Evolutionary conservation across 35 echinoderm and acorn worm species (phyloP).

Genomic region (Holothuria glaberrima): DNA sequence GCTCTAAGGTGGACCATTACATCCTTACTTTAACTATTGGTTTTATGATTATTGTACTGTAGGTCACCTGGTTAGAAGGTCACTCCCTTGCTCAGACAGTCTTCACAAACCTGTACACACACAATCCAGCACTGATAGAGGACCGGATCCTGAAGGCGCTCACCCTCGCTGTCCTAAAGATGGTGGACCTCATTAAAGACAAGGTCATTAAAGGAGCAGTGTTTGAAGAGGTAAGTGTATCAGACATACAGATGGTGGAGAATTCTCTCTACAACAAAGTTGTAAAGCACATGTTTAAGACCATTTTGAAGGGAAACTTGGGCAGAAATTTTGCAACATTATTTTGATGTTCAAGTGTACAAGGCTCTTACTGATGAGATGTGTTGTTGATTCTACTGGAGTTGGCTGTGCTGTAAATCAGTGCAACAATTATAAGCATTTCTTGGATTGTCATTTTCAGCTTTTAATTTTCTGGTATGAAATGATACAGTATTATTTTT

Average conservation of each 20-base stretch:
- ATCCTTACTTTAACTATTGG: background rate
- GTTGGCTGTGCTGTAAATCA: no score
- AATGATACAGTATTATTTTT: no score
- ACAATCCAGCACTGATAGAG: constrained; percentile 89
- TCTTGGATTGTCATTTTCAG: no score
- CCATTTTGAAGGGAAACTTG: background rate
- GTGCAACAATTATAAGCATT: no score
- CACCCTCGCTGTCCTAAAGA: constrained; percentile 80
- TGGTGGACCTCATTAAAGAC: constrained; percentile 91
- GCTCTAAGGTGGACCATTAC: background rate
- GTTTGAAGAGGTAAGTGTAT: constrained; percentile 91
- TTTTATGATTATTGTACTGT: constrained; percentile 8
- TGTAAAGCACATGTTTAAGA: no score
- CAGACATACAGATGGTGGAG: no score
- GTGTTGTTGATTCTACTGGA: background rate
- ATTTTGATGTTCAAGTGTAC: no score
- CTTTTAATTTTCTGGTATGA: no score
- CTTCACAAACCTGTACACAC: constrained; percentile 95
- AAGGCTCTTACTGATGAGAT: background rate
- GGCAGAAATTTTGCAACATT: background rate
- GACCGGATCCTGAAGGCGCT: constrained; percentile 79
- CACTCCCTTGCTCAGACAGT: constrained; percentile 97
- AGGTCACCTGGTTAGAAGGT: constrained; percentile 97
- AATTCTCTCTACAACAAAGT: no score
- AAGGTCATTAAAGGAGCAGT: constrained; percentile 91